Base-by-base conservation (phyloP, 2,888 invertebrate species). In the Caenorhabditis sp. region DNA sequence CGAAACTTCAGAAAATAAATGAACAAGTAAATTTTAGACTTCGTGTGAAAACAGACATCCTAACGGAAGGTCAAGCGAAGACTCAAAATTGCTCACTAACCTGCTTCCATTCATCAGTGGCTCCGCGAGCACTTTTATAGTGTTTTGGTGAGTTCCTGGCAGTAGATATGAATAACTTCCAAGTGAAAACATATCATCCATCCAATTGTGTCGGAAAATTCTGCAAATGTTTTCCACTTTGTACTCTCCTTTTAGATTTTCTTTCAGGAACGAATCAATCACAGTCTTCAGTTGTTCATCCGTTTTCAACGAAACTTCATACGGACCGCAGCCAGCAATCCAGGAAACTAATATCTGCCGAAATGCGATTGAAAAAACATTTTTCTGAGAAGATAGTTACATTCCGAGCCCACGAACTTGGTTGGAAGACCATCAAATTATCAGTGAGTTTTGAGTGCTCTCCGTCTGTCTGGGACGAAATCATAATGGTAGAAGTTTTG, bases 341-440 rank as follows among this genome's bases (percentile, higher is more conserved):
- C 85, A 85, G 9, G 62, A 70, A 13, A 81, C 65, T 0, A 85
- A 70, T 5, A 83, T 53, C 78, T 83, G 48, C n/a, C n/a, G n/a
- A n/a, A n/a, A n/a, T n/a, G n/a, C n/a, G n/a, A n/a, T n/a, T n/a
- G n/a, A n/a, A n/a, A n/a, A n/a, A n/a, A n/a, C n/a, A n/a, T n/a
- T n/a, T n/a, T n/a, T n/a, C n/a, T n/a, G n/a, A n/a, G n/a, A n/a
- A n/a, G n/a, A 50, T 32, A 30, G 61, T 56, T 26, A 78, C 73
- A 35, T 78, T 78, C n/a, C 62, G n/a, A 9, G 66, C 72, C 83
- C 83, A 83, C 4, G 52, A 59, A 52, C 79, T 75, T 7, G 83
- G 83, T 35, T 83, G 80, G 20, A 85, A 71, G 7, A 84, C 68
- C 65, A 82, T 81, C 8, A 84, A 50, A 32, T 75, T 61, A 8